Evolutionary conservation across 2,888 invertebrate genomes (phyloP).

Genomic region (Gymnocheta viridis): DNA sequence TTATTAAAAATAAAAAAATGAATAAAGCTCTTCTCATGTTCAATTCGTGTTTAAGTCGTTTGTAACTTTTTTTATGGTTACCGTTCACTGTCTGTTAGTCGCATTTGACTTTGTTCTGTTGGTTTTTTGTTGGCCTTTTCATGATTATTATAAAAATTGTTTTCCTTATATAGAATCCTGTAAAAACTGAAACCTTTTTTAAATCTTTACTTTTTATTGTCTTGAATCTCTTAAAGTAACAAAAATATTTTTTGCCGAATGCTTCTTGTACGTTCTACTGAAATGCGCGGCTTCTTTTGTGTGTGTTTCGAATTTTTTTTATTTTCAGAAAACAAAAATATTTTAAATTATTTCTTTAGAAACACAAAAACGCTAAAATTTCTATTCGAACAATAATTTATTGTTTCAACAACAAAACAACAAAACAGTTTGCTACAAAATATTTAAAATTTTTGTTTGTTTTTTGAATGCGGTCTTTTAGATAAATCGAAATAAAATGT

Average conservation of each 20-base stretch:
- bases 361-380: conserved; percentile 36
- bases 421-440: background rate
- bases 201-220: background rate
- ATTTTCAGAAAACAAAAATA: conserved; percentile 6
- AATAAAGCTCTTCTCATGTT: conserved; percentile 42
- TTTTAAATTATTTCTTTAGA: conserved; percentile 42
- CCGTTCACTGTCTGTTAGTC: background rate
- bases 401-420: background rate
- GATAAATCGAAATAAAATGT: background rate
- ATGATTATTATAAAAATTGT: conserved; percentile 65
- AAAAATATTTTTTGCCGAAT: conserved; percentile 20
- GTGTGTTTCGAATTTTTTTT: background rate
- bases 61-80: conserved; percentile 13
- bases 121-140: conserved; percentile 41
- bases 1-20: background rate
- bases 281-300: conserved; percentile 49
- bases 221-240: conserved; percentile 17
- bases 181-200: conserved; percentile 52
- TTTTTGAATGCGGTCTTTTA: background rate
- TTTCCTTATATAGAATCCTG: conserved; percentile 66
- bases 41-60: conserved; percentile 60
- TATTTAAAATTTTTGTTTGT: background rate
- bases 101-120: conserved; percentile 12
- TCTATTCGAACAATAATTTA: conserved; percentile 35
- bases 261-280: background rate